phyloP scores from a whole-genome alignment of 1,140 invertebrate species.

The Tetramorium parvispinum region DNA sequence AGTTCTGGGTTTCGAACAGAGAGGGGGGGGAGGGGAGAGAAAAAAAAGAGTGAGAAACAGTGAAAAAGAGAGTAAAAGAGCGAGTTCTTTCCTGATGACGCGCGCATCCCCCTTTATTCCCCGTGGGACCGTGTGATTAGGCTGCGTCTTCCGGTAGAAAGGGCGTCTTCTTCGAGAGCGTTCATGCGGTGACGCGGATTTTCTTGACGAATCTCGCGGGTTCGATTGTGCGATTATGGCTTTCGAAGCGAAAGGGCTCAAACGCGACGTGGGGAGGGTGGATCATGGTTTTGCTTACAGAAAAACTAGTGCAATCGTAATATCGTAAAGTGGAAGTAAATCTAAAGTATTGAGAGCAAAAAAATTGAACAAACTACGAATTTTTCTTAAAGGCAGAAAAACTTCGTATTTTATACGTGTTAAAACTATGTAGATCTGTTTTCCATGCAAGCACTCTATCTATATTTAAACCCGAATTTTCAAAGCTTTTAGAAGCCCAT shows the following conservation, averaged over 20 bases:
- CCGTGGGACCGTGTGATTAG: slow-evolving; percentile 50
- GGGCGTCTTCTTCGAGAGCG: slow-evolving; percentile 15
- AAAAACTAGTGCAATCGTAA: not conserved
- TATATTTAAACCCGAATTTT: not conserved
- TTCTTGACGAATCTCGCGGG: not conserved
- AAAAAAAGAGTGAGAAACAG: not conserved
- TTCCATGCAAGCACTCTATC: not conserved
- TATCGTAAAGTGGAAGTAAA: not conserved
- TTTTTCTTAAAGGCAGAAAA: not conserved
- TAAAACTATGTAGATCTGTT: not conserved
- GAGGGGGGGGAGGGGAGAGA: too few relatives aligned
- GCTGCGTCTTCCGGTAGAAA: slow-evolving; percentile 42
- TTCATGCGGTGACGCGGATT: slow-evolving; percentile 6
- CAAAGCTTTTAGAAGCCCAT: not conserved
- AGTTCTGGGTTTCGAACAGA: slow-evolving; percentile 37
- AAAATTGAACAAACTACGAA: not conserved
- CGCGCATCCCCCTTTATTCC: slow-evolving; percentile 36
- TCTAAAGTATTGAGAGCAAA: not conserved
- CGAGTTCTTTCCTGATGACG: slow-evolving; percentile 3
- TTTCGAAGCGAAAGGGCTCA: not conserved
- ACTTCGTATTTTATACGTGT: not conserved
- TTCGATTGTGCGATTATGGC: not conserved
- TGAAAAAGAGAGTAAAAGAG: not conserved
- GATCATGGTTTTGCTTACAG: not conserved
- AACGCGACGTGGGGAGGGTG: not conserved